Evolutionary conservation across 2,797 vertebrate species (phyloP), one percentile per base, ranked within the genome.

Genomic region (Picus viridis): DNA sequence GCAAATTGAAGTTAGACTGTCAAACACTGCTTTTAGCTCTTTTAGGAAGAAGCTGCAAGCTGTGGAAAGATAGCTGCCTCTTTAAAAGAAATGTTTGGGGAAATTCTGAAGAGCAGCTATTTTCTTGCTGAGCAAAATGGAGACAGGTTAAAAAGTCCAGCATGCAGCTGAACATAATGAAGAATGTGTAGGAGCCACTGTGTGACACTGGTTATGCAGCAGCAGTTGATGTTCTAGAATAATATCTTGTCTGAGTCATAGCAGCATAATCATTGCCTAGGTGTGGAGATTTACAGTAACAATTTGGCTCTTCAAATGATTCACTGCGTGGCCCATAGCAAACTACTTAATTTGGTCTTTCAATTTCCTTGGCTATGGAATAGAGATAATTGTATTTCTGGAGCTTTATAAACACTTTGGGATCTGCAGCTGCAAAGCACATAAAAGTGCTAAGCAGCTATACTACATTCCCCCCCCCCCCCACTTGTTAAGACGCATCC

Each of bases 251-350:
- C 70, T 94, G 93, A 95, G 79, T 94, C 86, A 87, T 0, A 90
- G 73, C 76, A 81, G 70, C 53, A 67, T 86, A 92, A 94, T 93
- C 89, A 92, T 86, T 94, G 88, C 80, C 87, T 81, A 93, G 96
- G 93, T 95, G 90, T 57, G 70, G 82, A 95, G 92, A 95, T 95
- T 96, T 96, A 93, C 94, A 90, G 82, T 36, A 93, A 81, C 88
- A 92, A 85, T 84, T 89, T 91, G 90, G 76, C 47, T 89, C 84
- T 94, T 92, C 84, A 90, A 73, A 61, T 96, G 93, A 96, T 96
- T 95, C 88, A 91, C 75, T 85, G 81, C 26, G 63, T 92, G 86
- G 82, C 86, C 90, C 93, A 94, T 82, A 92, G 84, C 70, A 92
- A 94, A 61, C 70, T 85, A 90, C 82, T 94, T 95, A 81, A 92